Conservation (phyloP, 2,113 vertebrate genomes). For the Recurvirostra avosetta region DNA sequence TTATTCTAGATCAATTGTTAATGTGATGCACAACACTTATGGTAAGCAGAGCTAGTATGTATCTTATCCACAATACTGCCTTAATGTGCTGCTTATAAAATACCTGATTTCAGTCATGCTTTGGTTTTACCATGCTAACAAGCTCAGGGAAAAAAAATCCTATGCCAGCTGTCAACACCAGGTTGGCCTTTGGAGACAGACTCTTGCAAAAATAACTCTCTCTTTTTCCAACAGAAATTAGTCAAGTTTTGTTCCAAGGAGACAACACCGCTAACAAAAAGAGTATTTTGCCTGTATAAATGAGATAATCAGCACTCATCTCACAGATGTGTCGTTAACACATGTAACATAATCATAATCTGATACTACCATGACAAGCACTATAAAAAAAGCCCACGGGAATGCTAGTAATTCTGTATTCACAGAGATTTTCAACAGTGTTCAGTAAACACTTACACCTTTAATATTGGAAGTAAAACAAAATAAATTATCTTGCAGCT, state of each 20-base stretch:
- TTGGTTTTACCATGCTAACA: neutral
- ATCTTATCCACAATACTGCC: neutral
- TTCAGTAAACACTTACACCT: neutral
- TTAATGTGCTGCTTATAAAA: neutral
- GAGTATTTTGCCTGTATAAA: neutral
- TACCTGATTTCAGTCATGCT: neutral
- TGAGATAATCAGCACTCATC: neutral
- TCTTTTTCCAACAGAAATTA: neutral
- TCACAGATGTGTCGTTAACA: neutral
- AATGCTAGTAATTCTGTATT: neutral
- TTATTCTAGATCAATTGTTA: neutral
- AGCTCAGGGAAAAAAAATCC: neutral
- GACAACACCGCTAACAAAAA: neutral
- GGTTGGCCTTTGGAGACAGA: neutral
- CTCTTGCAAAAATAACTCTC: neutral
- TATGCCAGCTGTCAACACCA: neutral
- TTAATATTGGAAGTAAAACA: neutral
- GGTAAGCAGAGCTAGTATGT: neutral
- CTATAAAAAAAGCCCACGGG: neutral
- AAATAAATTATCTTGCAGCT: neutral
- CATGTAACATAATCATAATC: neutral
- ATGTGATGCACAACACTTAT: neutral
- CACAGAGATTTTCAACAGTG: neutral
- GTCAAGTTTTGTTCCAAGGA: neutral
- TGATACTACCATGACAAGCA: neutral